Base-by-base conservation (phyloP, 2,797 vertebrate genomes). In the Pelodytes ibericus region DNA sequence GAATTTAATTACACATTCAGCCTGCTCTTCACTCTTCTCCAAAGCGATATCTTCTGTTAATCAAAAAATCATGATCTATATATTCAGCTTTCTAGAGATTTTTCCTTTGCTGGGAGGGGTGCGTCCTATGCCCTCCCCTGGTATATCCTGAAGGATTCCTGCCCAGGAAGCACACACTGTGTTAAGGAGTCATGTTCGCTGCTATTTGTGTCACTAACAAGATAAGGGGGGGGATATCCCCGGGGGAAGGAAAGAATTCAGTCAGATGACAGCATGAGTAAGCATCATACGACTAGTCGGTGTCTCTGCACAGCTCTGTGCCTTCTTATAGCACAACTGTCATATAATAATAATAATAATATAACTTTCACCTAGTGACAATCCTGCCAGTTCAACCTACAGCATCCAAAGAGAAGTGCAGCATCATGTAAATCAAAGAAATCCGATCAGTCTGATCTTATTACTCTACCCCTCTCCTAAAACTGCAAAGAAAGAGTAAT, bases 1-100 rank as follows among this genome's bases (percentile, higher is more conserved):
- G 84, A 81, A 82, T 81, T 89, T 92, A 90, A 92, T 91, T 89
- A 84, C 77, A 82, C 82, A 87, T 90, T 90, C 86, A 79, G 85
- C 10, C 87, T n/a, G 80, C 83, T 83, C 81, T 88, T 84, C 86
- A 72, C 83, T 89, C 81, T 85, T 83, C n/a, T n/a, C n/a, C n/a
- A n/a, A n/a, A n/a, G n/a, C n/a, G n/a, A n/a, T n/a, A n/a, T n/a
- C n/a, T n/a, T n/a, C n/a, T 89, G 84, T 82, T 74, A 16, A 81
- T 77, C 81, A 85, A 84, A 44, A 24, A 89, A 82, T 85, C n/a
- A n/a, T n/a, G n/a, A 84, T 83, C 82, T 81, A 83, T 79, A 80
- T 88, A 84, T 80, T 85, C 83, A 84, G 86, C 81, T 83, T 18
- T 47, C 30, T 53, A 4, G 1, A 73, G 1, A 73, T 56, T 73